Evolutionary conservation across 2,888 invertebrate species (phyloP).

Genomic region (Drosophila gaucha): DNA sequence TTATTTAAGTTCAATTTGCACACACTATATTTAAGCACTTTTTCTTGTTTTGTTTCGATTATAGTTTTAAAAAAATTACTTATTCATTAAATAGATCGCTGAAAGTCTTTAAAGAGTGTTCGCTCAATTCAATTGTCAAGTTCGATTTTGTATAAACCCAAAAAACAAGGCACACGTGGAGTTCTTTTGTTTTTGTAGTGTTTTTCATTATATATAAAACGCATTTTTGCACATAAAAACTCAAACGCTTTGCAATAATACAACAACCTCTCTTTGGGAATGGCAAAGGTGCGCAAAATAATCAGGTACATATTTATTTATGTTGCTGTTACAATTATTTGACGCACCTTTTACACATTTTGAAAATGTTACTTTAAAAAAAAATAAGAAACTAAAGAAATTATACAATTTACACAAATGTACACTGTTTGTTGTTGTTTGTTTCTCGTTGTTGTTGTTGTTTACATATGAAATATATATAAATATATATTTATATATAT

Average conservation of each 20-base stretch:
- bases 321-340: constrained; percentile 3
- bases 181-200: constrained; percentile 59
- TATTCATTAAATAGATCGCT: constrained; percentile 30
- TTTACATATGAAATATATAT: constrained; percentile 39
- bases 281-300: constrained; percentile 22
- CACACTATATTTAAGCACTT: constrained; percentile 28
- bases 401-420: constrained; percentile 55
- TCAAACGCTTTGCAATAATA: constrained; percentile 40
- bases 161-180: constrained; percentile 59
- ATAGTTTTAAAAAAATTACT: constrained; percentile 42
- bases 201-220: constrained; percentile 59
- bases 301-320: neutral
- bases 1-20: constrained; percentile 46
- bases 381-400: constrained; percentile 42
- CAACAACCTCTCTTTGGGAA: constrained; percentile 8
- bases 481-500: constrained; percentile 49
- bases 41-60: constrained; percentile 4
- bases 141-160: constrained; percentile 43
- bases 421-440: constrained; percentile 40
- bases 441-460: constrained; percentile 42
- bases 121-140: constrained; percentile 71
- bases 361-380: constrained; percentile 20
- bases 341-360: constrained; percentile 39
- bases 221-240: constrained; percentile 67
- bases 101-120: constrained; percentile 80